phyloP scores from a whole-genome alignment of 2,113 vertebrate genomes.

The Zapornia atra region DNA sequence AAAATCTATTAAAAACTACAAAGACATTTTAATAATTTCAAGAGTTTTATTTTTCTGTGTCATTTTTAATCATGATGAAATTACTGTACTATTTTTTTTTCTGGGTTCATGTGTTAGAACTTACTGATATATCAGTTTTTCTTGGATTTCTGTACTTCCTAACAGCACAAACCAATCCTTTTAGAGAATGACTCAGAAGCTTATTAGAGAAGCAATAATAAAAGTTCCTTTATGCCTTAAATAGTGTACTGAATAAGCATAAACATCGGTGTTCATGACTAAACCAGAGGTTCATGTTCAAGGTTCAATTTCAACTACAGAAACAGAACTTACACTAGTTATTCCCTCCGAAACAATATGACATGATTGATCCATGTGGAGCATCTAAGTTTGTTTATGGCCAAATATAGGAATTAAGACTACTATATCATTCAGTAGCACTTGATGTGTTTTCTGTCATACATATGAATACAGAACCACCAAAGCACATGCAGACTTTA shows the following conservation, averaged over 20 bases:
- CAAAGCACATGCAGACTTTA: background rate
- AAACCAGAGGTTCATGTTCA: constrained; percentile 55
- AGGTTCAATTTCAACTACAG: constrained; percentile 46
- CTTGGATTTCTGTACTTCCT: constrained; percentile 29
- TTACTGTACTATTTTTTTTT: background rate
- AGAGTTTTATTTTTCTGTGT: background rate
- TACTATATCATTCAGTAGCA: background rate
- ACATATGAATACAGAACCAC: background rate
- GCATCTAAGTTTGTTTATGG: background rate
- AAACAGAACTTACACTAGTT: constrained; percentile 49
- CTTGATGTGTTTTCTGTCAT: background rate
- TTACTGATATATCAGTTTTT: background rate
- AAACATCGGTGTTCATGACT: constrained; percentile 56
- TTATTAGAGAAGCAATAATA: constrained; percentile 29
- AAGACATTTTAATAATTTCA: background rate
- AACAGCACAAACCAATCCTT: constrained; percentile 56
- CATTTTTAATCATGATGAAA: constrained; percentile 1
- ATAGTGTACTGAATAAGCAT: constrained; percentile 47
- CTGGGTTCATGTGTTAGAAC: background rate
- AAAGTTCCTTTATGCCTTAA: constrained; percentile 47
- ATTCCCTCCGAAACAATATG: constrained; percentile 47
- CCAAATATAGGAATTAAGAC: background rate
- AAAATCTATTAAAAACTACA: background rate
- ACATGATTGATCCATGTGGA: background rate
- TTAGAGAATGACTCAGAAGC: constrained; percentile 55